A percentile compares a stretch with the other conserved stretches of the same genome.
These are phyloP conservation scores for Phallusia fumigata DNA, from an alignment of 23 tunicate genomes.

Conservation along the genomic window DNA sequence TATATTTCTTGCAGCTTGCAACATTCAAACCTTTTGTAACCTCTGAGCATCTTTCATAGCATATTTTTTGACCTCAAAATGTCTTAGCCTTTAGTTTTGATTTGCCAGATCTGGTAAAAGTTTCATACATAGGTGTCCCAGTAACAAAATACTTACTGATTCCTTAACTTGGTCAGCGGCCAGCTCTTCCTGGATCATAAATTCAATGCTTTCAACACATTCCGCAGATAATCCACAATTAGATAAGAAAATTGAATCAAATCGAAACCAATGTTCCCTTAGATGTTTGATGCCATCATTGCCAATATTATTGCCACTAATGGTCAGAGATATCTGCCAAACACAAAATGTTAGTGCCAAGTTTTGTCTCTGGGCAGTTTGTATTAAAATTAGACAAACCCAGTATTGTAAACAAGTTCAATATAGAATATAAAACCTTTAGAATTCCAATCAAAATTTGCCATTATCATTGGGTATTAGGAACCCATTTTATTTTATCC, in stretches of 20 bases:
- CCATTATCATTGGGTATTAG: too few species aligned
- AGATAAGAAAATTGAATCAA: background rate
- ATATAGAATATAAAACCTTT: background rate
- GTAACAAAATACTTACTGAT: too few species aligned
- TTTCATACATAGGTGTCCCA: too few species aligned
- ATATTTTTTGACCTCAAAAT: too few species aligned
- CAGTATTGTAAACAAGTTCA: background rate
- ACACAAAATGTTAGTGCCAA: too few species aligned
- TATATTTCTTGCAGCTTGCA: too few species aligned
- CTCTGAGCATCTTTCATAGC: too few species aligned
- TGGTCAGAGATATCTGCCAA: background rate
- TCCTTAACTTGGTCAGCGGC: background rate
- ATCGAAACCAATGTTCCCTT: background rate
- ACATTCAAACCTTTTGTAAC: too few species aligned
- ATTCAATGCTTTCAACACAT: background rate
- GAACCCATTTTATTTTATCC: too few species aligned
- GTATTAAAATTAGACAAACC: background rate
- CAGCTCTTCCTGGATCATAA: background rate
- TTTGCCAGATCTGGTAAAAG: too few species aligned
- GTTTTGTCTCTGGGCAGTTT: background rate
- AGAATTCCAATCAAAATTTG: background rate
- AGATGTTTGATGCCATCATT: background rate
- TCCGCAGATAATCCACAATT: background rate
- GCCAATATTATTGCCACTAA: slow-evolving; percentile 4
- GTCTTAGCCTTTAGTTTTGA: too few species aligned